Evolutionary conservation across 2,888 invertebrate species (phyloP).

Genomic region (Hedychridium roseum): DNA sequence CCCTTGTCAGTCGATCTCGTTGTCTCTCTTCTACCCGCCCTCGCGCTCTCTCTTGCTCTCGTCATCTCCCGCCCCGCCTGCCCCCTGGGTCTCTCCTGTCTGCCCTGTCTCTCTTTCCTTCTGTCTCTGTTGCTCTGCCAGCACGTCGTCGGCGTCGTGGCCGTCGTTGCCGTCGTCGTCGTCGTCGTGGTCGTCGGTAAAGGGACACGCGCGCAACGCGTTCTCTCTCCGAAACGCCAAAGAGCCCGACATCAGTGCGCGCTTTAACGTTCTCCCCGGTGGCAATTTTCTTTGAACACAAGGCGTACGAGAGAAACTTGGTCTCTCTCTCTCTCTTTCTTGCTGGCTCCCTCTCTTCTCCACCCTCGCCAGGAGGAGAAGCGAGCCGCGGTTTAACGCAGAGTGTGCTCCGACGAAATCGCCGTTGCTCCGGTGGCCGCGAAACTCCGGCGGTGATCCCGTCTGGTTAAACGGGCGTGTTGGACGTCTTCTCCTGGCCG

Average conservation of each 20-base stretch:
- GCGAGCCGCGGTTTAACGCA: constrained; percentile 5
- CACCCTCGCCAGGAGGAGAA: too few species aligned
- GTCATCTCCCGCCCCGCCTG: constrained; percentile 7
- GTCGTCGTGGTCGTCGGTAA: constrained; percentile 33
- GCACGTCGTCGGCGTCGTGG: constrained; percentile 27
- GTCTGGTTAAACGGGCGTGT: too few species aligned
- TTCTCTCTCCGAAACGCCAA: constrained; percentile 40
- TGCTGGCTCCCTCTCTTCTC: too few species aligned
- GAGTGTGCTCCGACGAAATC: constrained; percentile 1
- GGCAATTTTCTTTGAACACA: constrained; percentile 29
- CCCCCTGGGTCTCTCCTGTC: constrained; percentile 10
- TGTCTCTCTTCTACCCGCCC: constrained; percentile 6
- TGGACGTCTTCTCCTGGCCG: constrained; percentile 2
- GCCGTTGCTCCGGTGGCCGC: not conserved
- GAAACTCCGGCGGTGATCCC: too few species aligned
- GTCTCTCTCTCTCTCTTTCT: too few species aligned
- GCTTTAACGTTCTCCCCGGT: constrained; percentile 35
- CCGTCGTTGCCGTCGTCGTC: constrained; percentile 10
- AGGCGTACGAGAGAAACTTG: not conserved
- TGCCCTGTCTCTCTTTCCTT: not conserved
- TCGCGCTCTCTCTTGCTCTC: constrained; percentile 7
- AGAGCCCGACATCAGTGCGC: constrained; percentile 35
- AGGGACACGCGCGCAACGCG: constrained; percentile 44
- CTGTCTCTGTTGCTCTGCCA: constrained; percentile 13
- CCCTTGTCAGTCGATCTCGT: too few species aligned